Evolutionary conservation across 2,888 invertebrate genomes (phyloP), one percentile per base, ranked within the genome.

Genomic region (Eucriotettix oculatus): DNA sequence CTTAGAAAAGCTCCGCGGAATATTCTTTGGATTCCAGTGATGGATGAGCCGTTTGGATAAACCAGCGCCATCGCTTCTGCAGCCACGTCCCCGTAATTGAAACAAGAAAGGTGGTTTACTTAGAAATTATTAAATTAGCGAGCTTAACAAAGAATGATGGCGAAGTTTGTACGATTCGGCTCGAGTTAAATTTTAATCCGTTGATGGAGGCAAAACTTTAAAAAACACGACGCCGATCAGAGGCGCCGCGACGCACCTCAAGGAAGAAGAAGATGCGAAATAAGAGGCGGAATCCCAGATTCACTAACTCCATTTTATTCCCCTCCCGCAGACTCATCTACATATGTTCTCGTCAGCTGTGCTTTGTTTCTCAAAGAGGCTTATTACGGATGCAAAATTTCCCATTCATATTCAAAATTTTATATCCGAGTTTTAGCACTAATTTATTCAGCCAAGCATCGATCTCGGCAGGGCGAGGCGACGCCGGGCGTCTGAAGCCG

Each of bases 391-490:
- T 86, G 86, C 85, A 85, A 86, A 86, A 86, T 84, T 83, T 82
- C 81, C 85, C 84, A 86, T 86, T 86, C 86, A 86, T 86, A 86
- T 86, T 86, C 86, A 86, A 86, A 86, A 86, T 86, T 86, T 86
- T 86, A 86, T 86, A 86, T 85, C 85, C 82, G 82, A 68, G 66
- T 66, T 78, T 80, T 77, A 78, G 76, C 79, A 81, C 84, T 85
- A 85, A 85, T 85, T 85, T 85, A 85, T 85, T 83, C 85, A 74
- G 73, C 76, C 41, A 48, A n/a, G 48, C 48, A 48, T 48, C 48
- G 48, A 48, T 48, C 48, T 12, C 14, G 48, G 48, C 48, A n/a
- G n/a, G 48, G 48, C 14, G 48, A 48, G 48, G n/a, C 48, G 48
- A n/a, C 48, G 48, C n/a, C 48, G 29, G 29, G 29, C 29, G 29